Base-by-base conservation (phyloP, 92 coral and sea anemone species). In the Pocillopora meandrina region DNA sequence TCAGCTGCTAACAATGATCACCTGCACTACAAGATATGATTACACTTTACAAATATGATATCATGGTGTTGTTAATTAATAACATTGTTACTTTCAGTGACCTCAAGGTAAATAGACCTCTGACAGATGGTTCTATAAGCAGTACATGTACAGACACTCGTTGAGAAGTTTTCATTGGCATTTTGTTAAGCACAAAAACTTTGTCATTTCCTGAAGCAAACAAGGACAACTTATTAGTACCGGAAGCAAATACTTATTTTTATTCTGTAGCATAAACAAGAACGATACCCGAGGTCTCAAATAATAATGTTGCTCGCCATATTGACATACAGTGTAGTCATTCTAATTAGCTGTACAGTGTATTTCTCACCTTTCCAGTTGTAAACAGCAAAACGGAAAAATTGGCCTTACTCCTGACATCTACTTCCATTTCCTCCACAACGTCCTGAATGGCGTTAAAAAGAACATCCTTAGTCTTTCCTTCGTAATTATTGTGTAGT, bases 301-400 rank as follows among this genome's bases (percentile, higher is more conserved):
- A 31, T 20, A 17, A 70, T 31, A 70, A 20, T 21, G 36, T 15
- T 61, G 66, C 20, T 61, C 6, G 66, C 20, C 20, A n/a, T 61
- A 61, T 11, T 70, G 36, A 70, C 16, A 20, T 33, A 33, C 36
- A 31, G 1, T 70, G 49, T 49, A 70, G 52, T 42, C 14, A 31
- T 3, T 70, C 55, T 8, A 26, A 70, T 31, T 7, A 20, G 10
- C 47, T 15, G 0, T 15, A n/a, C 33, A 3, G 26, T 67, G 19
- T 70, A 19, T 70, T 70, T 70, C 62, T 75, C 21, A 75, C 79
- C 79, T 75, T 75, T 18, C 79, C 61, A 55, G 79, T 75, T 2
- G 79, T 19, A 56, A 42, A 56, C 2, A 26, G 31, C 31, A 75
- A 75, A 16, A 1, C 33, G 52, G 47, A 70, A 31, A 75, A 75